Percentiles rank a stretch among this genome's conserved stretches.
These are phyloP conservation scores for Elanus axillaris DNA, from an alignment of 2,113 vertebrate genomes.

Conservation along the genomic window DNA sequence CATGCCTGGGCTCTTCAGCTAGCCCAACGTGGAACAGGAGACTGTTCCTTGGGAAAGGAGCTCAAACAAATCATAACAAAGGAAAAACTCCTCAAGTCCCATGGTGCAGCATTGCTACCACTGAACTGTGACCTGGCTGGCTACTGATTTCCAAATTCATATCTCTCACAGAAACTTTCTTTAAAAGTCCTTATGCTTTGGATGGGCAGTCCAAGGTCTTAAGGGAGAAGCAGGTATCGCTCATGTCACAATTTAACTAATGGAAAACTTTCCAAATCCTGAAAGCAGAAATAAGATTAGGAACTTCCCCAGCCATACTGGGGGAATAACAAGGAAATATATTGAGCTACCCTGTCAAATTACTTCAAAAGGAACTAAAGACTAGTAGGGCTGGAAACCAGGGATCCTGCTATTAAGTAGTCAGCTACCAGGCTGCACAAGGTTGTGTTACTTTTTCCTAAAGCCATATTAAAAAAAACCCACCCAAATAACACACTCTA, in stretches of 20 bases:
- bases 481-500: too few species aligned
- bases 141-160: background rate
- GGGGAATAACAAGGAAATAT: background rate
- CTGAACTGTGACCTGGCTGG: background rate
- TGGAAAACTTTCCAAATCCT: background rate
- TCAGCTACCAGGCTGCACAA: background rate
- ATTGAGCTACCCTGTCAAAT: background rate
- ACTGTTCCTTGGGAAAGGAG: background rate
- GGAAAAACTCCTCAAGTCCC: background rate
- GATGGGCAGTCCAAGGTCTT: background rate
- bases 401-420: background rate
- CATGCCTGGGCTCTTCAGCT: background rate
- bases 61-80: background rate
- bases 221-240: background rate
- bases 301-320: background rate
- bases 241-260: background rate
- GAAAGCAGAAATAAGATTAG: background rate
- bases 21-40: background rate
- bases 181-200: background rate
- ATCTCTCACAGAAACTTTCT: background rate
- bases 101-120: background rate
- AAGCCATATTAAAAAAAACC: background rate
- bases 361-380: background rate
- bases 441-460: background rate
- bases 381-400: background rate